These are phyloP conservation scores for Lanistes nyassanus DNA, from an alignment of 1,140 invertebrate genomes.

Conservation along the genomic window DNA sequence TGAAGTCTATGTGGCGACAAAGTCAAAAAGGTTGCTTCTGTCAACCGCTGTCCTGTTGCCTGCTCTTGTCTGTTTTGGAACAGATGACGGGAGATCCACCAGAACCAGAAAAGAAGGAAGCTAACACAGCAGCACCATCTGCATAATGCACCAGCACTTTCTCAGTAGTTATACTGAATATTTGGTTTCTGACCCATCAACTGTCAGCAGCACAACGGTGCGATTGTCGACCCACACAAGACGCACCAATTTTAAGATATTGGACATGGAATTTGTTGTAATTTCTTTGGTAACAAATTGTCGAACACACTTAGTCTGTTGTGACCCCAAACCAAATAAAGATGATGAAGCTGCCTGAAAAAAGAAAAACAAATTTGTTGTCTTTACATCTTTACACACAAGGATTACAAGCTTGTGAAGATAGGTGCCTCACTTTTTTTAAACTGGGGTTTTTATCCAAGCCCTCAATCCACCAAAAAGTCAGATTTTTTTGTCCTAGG, in stretches of 20 bases:
- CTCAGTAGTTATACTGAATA: constrained; percentile 41
- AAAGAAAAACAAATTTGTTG: constrained; percentile 25
- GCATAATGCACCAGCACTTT: background rate
- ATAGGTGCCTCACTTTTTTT: background rate
- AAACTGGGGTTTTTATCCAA: no score
- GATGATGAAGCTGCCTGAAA: constrained; percentile 65
- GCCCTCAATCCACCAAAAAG: background rate
- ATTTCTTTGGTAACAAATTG: constrained; percentile 52
- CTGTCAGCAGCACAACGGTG: constrained; percentile 56
- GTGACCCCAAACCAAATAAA: constrained; percentile 63
- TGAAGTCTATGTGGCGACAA: background rate
- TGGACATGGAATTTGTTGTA: constrained; percentile 50
- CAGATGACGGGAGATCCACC: background rate
- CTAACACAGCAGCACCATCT: background rate
- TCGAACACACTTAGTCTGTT: constrained; percentile 63
- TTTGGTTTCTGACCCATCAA: constrained; percentile 61
- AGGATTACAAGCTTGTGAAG: background rate
- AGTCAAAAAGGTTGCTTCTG: background rate
- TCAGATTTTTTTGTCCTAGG: background rate
- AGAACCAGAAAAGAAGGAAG: background rate
- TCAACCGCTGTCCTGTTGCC: background rate
- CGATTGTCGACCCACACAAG: constrained; percentile 61
- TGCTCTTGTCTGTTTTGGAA: background rate
- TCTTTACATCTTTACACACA: background rate
- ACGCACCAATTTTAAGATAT: constrained; percentile 59